Evolutionary conservation across 1,140 invertebrate genomes (phyloP).

Genomic region (Zophobas atratus): DNA sequence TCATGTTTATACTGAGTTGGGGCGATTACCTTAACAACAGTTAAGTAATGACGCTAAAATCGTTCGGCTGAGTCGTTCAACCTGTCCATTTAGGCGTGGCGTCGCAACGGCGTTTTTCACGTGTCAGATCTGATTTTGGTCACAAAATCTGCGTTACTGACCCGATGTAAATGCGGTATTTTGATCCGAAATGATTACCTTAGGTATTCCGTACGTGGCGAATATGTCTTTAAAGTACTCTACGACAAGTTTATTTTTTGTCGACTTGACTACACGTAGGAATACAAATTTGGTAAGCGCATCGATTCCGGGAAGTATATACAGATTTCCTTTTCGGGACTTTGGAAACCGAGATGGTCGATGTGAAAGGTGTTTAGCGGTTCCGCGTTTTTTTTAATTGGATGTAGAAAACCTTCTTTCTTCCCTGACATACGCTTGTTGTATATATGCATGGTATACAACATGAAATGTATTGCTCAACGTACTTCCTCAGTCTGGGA

Average conservation of each 20-base stretch:
- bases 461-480: conserved; percentile 58
- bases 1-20: not conserved
- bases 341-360: conserved; percentile 60
- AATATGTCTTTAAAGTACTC: no score
- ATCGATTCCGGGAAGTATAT: conserved; percentile 51
- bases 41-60: conserved; percentile 44
- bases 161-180: no score
- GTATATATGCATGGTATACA: conserved; percentile 53
- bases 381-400: conserved; percentile 54
- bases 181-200: no score
- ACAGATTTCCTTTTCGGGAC: conserved; percentile 51
- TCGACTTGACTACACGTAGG: no score
- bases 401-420: conserved; percentile 60
- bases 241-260: no score
- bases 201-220: no score
- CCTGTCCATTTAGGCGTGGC: conserved; percentile 62
- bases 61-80: conserved; percentile 60
- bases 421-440: conserved; percentile 56
- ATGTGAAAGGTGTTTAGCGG: conserved; percentile 57
- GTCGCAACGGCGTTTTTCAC: conserved; percentile 60
- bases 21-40: conserved; percentile 53
- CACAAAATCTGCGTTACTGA: no score
- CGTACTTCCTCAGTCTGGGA: conserved; percentile 59
- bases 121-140: conserved; percentile 53
- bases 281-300: conserved; percentile 54